Evolutionary conservation across 2,113 vertebrate species (phyloP), one percentile per base, ranked within the genome.

Genomic region (Apodemus speciosus): DNA sequence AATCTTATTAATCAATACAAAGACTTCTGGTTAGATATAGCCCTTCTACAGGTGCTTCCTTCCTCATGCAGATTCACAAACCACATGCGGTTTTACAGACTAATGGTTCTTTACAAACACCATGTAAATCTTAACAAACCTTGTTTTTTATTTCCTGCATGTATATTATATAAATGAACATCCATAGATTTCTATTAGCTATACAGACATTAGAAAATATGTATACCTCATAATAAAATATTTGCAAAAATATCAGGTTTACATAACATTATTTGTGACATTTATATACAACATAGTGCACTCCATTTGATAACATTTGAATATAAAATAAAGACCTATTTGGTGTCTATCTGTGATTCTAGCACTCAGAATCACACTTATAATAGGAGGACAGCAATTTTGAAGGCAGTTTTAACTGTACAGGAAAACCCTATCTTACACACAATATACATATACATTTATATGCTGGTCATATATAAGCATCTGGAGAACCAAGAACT

Each of bases 71-170:
- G 18, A 15, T 49, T 71, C 85, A 92, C 1, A 87, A 75, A 64
- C 20, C 66, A 89, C 76, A 86, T 46, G 23, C 51, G 20, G 4
- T 56, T 95, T 89, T 89, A 35, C 15, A 40, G 8, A 8, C 18
- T 90, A 56, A 43, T 86, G 58, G 73, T 84, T 96, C n/a, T 79
- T 56, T 21, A 92, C n/a, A 91, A 76, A 56, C 5, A 4, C 40
- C 20, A 60, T 3, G 32, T 84, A 23, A 77, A 88, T 89, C 40
- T 51, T 77, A 80, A 75, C 62, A 84, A 75, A 1, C 23, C 9
- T 69, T 87, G 49, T 53, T 93, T 90, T 73, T 64, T 58, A 69
- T 56, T 81, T 94, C 69, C 88, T 38, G 43, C 43, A 60, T 35
- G 6, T 46, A 75, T 46, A 38, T 38, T 85, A n/a, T 53, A 51